Base-by-base conservation (phyloP, 2,888 invertebrate genomes). In the Drosophila lacicola region DNA sequence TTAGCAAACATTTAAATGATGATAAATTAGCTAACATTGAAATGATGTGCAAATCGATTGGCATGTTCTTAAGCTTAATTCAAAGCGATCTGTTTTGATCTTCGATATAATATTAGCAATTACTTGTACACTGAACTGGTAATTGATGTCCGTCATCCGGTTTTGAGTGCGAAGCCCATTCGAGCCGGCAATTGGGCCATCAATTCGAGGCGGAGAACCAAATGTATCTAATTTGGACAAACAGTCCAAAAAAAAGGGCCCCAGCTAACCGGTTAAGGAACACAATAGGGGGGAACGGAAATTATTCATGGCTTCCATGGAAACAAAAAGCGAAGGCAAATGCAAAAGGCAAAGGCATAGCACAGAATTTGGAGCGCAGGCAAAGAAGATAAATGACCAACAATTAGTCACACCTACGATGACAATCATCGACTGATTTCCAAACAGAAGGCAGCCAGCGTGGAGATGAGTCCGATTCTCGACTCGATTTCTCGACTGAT, bases 321-420 rank as follows among this genome's bases (percentile, higher is more conserved):
- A 82, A 82, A 80, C 74, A 17, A 54, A 21, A 42, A 45, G 60
- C 36, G 47, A 63, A 68, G 19, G 45, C n/a, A 14, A 39, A 57
- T 37, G 25, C 50, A 34, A 39, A 50, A 50, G 39, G 17, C 42
- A 42, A 36, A 45, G 13, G 64, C 51, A n/a, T n/a, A n/a, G n/a
- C n/a, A n/a, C n/a, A n/a, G n/a, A n/a, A n/a, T n/a, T n/a, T n/a
- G n/a, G 14, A 60, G 44, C 39, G 37, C 49, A 58, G 58, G 55
- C 66, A 53, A 68, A 81, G 79, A 87, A 86, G 85, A 86, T 87
- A 86, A 86, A 86, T 89, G 85, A 76, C 78, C 89, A 89, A 78
- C 85, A 86, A 86, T 86, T 86, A 89, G 85, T 86, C 89, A 86
- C 85, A 86, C 85, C 85, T 86, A 84, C 89, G 87, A 89, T 82